Evolutionary conservation across 2,888 invertebrate genomes (phyloP).

Genomic region (Eupithecia abbreviata): DNA sequence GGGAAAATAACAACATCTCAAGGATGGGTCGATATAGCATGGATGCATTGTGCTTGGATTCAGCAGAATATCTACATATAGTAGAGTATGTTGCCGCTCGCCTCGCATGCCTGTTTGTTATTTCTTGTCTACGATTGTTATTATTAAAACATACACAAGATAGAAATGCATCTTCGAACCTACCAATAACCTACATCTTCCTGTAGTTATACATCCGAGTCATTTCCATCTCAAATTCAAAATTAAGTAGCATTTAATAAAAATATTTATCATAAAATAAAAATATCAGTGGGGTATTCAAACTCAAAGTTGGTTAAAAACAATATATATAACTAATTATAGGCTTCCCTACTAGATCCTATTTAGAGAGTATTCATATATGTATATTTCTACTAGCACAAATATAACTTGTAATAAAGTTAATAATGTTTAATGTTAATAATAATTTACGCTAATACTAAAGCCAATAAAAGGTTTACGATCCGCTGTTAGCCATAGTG

Average conservation of each 20-base stretch:
- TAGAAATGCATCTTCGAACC: background rate
- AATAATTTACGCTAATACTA: conserved; percentile 3
- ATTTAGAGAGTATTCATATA: background rate
- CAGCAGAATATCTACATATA: background rate
- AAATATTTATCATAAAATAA: too few species aligned
- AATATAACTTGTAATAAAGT: background rate
- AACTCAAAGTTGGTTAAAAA: too few species aligned
- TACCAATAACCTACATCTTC: background rate
- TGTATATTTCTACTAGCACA: background rate
- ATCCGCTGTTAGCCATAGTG: background rate
- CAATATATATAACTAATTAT: too few species aligned
- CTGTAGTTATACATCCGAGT: background rate
- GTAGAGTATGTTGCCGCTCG: too few species aligned
- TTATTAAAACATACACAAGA: too few species aligned
- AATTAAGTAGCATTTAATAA: too few species aligned
- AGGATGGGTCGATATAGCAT: background rate
- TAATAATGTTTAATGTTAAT: background rate
- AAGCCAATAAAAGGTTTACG: conserved; percentile 4
- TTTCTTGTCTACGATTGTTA: background rate
- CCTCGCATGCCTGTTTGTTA: background rate
- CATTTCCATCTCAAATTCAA: background rate
- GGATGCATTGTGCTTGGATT: background rate
- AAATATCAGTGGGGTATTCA: too few species aligned
- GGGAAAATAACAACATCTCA: background rate
- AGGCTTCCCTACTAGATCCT: background rate